Base-by-base conservation (phyloP, 30 jellyfish, hydroid and myxozoan genomes). In the Aurelia sp. region DNA sequence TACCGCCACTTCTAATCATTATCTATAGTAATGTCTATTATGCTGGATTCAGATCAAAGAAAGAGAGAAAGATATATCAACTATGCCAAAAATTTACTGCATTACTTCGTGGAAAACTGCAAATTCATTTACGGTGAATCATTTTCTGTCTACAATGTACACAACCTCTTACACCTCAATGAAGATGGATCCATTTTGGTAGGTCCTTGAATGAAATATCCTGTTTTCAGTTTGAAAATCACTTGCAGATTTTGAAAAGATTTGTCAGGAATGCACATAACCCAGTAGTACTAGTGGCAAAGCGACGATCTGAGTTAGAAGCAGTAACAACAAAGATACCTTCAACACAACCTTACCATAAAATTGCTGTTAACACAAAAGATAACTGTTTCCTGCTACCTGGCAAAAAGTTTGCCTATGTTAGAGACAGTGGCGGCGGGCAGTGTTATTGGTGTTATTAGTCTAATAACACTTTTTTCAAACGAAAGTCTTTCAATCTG, bases 91-190 rank as follows among this genome's bases (percentile, higher is more conserved):
- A 55, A 86, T 72, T 70, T 86, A 62, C 21, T 74, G 71, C 24
- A 62, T 16, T 86, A 64, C 65, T 74, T 73, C 74, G 96, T 86
- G 13, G 71, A 22, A 76, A 86, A 73, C 47, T 24, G 83, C 76
- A 22, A 22, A 61, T 71, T 3, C 38, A 63, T 85, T 13, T 85
- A 33, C 60, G 95, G 96, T 33, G 76, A 67, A 35, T 62, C 91
- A 76, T 87, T 88, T 55, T 10, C 41, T 66, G 97, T 88, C 48
- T 88, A 88, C 83, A 88, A 88, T 69, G 91, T 88, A n/a, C 97
- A 80, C 63, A 24, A 55, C 53, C 47, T 74, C 10, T 60, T 87
- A 33, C 91, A 86, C 52, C 71, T 86, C 13, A 78, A 33, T 41
- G 77, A 63, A 16, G 91, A 77, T 78, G 91, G 69, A 52, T 51